Evolutionary conservation across 2,797 vertebrate species (phyloP), one percentile per base, ranked within the genome.

Genomic region (Diceros bicornis): DNA sequence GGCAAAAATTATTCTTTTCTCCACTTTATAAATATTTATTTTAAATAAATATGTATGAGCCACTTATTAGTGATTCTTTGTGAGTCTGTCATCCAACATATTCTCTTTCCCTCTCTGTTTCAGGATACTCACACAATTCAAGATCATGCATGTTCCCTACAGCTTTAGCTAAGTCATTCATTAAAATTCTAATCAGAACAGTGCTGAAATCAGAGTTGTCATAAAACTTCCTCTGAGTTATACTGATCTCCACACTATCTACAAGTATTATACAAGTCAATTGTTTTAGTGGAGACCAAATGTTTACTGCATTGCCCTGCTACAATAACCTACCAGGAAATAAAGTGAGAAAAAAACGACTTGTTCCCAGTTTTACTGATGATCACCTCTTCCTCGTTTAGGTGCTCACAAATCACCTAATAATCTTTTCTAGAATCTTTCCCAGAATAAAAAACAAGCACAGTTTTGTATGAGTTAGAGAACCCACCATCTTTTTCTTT

Each of bases 11-110:
- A 55, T 50, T 66, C 25, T 85, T 84, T 64, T 78, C 44, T 78
- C 34, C 25, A 71, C 57, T 62, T 84, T 88, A 83, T 66, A 75
- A 89, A 72, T 59, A 86, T 74, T 90, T 94, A 72, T 84, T 90
- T 79, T 85, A 84, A 85, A 85, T 85, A 93, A 79, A 59, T 72
- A 37, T 59, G 55, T 85, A 64, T 55, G 72, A 59, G 16, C 18
- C 21, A 64, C 74, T 79, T 77, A 50, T 32, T 44, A 89, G 52
- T 72, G 83, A 74, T 74, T 75, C 47, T 81, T 84, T 52, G 37
- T 79, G n/a, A 79, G 32, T 59, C 6, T 66, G 14, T 57, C 47
- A 50, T 52, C 29, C 27, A 72, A 79, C 59, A n/a, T 50, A 86
- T 32, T 96, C 44, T 71, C 34, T 77, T 25, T 59, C 55, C 20